phyloP scores from a whole-genome alignment of 1,140 invertebrate species.

The Platyscapa corneri region DNA sequence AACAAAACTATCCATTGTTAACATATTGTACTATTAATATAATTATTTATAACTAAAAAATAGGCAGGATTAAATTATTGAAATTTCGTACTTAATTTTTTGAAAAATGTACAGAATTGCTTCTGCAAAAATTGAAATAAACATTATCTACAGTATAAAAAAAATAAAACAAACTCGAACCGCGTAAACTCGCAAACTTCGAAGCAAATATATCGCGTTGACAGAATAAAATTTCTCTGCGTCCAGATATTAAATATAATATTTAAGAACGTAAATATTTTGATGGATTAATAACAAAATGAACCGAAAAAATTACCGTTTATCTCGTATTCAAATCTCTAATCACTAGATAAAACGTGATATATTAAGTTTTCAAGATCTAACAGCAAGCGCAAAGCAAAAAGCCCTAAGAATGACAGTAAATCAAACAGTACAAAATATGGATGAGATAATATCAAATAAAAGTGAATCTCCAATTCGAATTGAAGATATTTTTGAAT shows the following conservation, averaged over 20 bases:
- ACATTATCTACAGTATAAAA: background rate
- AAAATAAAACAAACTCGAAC: constrained; percentile 17
- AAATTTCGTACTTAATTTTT: background rate
- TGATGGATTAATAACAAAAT: background rate
- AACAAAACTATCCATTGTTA: background rate
- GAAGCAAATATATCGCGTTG: background rate
- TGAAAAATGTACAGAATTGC: background rate
- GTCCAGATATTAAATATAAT: background rate
- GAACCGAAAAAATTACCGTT: background rate
- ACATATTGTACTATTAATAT: background rate
- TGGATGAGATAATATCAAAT: constrained; percentile 5
- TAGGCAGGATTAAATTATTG: background rate
- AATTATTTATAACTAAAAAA: background rate
- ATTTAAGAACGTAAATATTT: background rate
- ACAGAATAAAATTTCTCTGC: background rate
- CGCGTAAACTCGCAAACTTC: constrained; percentile 34
- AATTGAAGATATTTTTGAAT: constrained; percentile 71
- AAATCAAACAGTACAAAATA: constrained; percentile 18
- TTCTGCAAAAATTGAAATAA: background rate
- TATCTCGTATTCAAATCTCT: background rate
- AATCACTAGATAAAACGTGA: background rate
- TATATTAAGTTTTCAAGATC: background rate
- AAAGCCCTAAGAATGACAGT: background rate
- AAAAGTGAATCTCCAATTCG: constrained; percentile 31
- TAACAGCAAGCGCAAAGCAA: background rate